phyloP scores from a whole-genome alignment of 2,888 invertebrate genomes.

The Morpho helenor region DNA sequence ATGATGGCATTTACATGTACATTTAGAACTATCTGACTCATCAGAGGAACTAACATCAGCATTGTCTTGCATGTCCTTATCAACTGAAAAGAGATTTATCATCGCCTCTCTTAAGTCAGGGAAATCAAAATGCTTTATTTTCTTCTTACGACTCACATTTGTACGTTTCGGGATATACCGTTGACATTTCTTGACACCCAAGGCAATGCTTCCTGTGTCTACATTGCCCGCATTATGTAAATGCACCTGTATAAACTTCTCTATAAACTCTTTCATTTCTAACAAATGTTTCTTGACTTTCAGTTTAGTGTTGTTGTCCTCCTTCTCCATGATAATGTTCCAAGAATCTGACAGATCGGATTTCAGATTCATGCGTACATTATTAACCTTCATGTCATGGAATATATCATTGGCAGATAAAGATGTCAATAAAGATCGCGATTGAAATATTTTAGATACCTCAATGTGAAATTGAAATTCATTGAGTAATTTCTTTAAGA shows the following conservation, averaged over 20 bases:
- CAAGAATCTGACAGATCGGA: slow-evolving; percentile 51
- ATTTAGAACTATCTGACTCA: slow-evolving; percentile 33
- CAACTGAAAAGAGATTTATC: slow-evolving; percentile 47
- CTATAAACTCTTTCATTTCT: slow-evolving; percentile 51
- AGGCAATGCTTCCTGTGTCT: background rate
- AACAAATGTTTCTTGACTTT: slow-evolving; percentile 53
- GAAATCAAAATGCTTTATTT: slow-evolving; percentile 58
- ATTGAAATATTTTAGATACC: slow-evolving; percentile 60
- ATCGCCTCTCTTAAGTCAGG: slow-evolving; percentile 63
- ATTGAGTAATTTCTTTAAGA: slow-evolving; percentile 51
- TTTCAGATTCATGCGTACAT: slow-evolving; percentile 26
- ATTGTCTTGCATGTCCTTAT: slow-evolving; percentile 22
- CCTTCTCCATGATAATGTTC: slow-evolving; percentile 59
- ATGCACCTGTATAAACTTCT: slow-evolving; percentile 45
- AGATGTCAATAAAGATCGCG: slow-evolving; percentile 42
- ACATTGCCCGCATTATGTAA: slow-evolving; percentile 31
- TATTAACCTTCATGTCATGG: too few species aligned
- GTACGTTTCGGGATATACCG: slow-evolving; percentile 30
- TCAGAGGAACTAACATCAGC: slow-evolving; percentile 24
- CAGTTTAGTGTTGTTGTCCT: slow-evolving; percentile 46
- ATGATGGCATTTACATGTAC: slow-evolving; percentile 53
- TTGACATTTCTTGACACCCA: slow-evolving; percentile 37
- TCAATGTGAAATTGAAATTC: slow-evolving; percentile 69
- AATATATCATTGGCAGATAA: slow-evolving; percentile 27
- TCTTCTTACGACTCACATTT: slow-evolving; percentile 51